Evolutionary conservation across 2,113 vertebrate genomes (phyloP).

Genomic region (Psilopogon haemacephalus): DNA sequence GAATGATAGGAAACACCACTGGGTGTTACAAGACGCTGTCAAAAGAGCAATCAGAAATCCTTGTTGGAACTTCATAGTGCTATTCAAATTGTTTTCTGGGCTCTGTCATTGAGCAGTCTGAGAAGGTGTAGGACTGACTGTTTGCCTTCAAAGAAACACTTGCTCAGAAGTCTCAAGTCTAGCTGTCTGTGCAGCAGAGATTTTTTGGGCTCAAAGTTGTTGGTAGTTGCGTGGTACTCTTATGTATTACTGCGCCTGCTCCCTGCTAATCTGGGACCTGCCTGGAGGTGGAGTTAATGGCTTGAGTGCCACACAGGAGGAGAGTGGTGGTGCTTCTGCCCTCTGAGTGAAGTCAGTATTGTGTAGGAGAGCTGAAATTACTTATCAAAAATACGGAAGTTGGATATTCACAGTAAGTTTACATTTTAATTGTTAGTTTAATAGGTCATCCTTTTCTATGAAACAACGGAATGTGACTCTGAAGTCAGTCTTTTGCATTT

Average conservation of each 20-base stretch:
- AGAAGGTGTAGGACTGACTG: neutral
- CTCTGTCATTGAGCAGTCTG: neutral
- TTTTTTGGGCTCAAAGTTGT: rapidly evolving
- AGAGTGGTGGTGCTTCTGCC: neutral
- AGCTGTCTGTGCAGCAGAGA: neutral
- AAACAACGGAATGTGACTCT: neutral
- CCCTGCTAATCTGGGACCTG: rapidly evolving
- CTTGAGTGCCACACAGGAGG: rapidly evolving
- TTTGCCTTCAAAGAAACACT: neutral
- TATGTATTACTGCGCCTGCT: neutral
- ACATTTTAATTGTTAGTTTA: neutral
- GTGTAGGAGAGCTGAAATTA: neutral
- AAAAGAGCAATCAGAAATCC: neutral
- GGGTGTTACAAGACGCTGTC: neutral
- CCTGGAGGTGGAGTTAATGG: neutral
- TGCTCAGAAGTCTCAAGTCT: neutral
- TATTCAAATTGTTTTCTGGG: neutral
- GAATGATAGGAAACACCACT: neutral
- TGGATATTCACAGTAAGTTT: neutral
- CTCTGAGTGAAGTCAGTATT: neutral
- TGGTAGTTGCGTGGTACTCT: rapidly evolving
- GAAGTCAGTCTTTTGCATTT: neutral
- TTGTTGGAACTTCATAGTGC: neutral
- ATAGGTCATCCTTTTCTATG: neutral
- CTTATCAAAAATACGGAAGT: neutral